Evolutionary conservation across 2,113 vertebrate genomes (phyloP), one percentile per base, ranked within the genome.

Genomic region (Lamprologus ornatipinnis): DNA sequence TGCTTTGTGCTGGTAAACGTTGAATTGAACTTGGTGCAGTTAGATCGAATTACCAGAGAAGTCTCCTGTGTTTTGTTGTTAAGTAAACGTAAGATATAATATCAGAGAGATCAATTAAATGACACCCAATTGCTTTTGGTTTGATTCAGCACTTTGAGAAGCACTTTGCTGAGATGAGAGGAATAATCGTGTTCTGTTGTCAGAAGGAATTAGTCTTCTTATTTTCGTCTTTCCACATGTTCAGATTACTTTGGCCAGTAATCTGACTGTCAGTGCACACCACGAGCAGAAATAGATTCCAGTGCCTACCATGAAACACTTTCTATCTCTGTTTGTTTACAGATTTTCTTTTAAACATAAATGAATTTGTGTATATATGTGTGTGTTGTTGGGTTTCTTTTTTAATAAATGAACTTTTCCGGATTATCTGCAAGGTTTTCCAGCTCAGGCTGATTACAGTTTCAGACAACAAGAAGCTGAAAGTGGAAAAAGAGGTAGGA

Each of bases 401-500:
- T 80, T 84, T 42, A 9, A 58, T 84, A 40, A 9, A 23, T 33
- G 3, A 37, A 47, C 14, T 70, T 57, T 35, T n/a, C 55, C 12
- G n/a, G 26, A 54, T 89, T 81, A 68, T 90, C n/a, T 75, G 57
- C 57, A 81, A 85, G 40, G 58, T 88, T 89, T 91, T 49, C 51
- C 21, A 63, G 40, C 15, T 42, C 21, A 58, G n/a, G 8, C 81
- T 47, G 87, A 68, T 45, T 82, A 86, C 45, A 85, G 53, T 80
- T 89, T 55, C 23, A 83, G 23, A 85, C 82, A 83, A 88, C 83
- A 93, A 84, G 37, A 60, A 85, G 81, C 42, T 86, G 88, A 57
- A 91, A 80, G 68, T 85, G 89, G 92, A 91, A 94, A 85, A 90
- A 84, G 84, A 55, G 85, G 80, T 87, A 57, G 90, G 86, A 89